phyloP scores from a whole-genome alignment of 2,113 vertebrate genomes.

The Mus spicilegus region DNA sequence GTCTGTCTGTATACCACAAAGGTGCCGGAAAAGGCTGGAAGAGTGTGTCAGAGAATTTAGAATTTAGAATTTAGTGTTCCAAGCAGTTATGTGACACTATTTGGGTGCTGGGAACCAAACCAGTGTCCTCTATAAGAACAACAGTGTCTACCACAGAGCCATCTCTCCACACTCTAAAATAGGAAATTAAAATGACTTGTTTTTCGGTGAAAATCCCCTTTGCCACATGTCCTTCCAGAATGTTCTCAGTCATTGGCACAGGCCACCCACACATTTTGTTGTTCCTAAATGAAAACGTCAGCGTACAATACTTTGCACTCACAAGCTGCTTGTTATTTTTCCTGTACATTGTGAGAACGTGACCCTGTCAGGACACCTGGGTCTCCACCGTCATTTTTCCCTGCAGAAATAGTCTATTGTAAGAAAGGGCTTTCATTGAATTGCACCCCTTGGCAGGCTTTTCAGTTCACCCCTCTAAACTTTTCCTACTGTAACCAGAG shows the following conservation, averaged over 20 bases:
- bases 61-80: background rate
- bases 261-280: background rate
- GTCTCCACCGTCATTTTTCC: fast-evolving
- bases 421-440: background rate
- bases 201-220: background rate
- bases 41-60: background rate
- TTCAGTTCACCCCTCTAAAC: fast-evolving
- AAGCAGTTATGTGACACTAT: background rate
- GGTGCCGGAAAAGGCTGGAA: background rate
- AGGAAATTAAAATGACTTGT: background rate
- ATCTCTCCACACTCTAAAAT: background rate
- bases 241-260: background rate
- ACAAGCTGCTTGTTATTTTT: background rate
- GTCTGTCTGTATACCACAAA: no score
- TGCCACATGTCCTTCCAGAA: background rate
- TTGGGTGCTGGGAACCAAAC: background rate
- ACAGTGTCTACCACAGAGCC: background rate
- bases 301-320: fast-evolving
- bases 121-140: background rate
- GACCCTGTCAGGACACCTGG: background rate
- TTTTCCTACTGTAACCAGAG: background rate
- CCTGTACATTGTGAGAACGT: fast-evolving
- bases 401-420: background rate
- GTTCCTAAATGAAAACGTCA: background rate
- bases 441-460: background rate